phyloP scores from a whole-genome alignment of 2,113 vertebrate species.

The Phrynocephalus versicolor region DNA sequence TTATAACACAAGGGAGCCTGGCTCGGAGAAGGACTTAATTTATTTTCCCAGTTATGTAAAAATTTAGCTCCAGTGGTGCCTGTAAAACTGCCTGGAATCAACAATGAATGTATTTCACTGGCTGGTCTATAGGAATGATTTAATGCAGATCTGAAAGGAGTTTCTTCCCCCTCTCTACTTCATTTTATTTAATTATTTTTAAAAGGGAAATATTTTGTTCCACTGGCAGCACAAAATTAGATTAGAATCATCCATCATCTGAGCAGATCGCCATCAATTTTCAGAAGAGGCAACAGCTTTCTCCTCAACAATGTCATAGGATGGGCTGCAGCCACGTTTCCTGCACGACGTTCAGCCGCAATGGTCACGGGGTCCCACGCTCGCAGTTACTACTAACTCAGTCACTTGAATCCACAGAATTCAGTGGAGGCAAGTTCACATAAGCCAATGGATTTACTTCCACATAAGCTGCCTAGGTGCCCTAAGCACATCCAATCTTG shows the following conservation, averaged over 20 bases:
- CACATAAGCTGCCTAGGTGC: too few relatives aligned
- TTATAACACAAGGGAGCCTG: slow-evolving; percentile 54
- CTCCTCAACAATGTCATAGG: not conserved
- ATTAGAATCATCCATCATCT: slow-evolving; percentile 25
- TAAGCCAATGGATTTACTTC: not conserved
- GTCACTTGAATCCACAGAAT: too few relatives aligned
- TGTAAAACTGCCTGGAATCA: slow-evolving; percentile 61
- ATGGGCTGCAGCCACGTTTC: not conserved
- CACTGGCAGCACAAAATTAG: slow-evolving; percentile 27
- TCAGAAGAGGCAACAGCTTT: not conserved
- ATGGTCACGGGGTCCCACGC: too few relatives aligned
- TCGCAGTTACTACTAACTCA: too few relatives aligned
- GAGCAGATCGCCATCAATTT: slow-evolving; percentile 3
- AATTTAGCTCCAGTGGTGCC: slow-evolving; percentile 56
- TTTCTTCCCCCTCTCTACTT: slow-evolving; percentile 8
- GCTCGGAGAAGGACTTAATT: slow-evolving; percentile 57
- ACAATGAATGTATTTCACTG: slow-evolving; percentile 54
- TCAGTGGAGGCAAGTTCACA: too few relatives aligned
- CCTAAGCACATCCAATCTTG: too few relatives aligned
- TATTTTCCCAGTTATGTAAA: slow-evolving; percentile 65
- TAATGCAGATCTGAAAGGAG: slow-evolving; percentile 35
- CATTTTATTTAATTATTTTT: slow-evolving; percentile 31
- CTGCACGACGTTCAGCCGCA: not conserved
- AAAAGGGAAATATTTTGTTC: slow-evolving; percentile 42
- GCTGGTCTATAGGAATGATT: slow-evolving; percentile 47